Evolutionary conservation across 2,113 vertebrate genomes (phyloP).

Genomic region (Mustela nigripes): DNA sequence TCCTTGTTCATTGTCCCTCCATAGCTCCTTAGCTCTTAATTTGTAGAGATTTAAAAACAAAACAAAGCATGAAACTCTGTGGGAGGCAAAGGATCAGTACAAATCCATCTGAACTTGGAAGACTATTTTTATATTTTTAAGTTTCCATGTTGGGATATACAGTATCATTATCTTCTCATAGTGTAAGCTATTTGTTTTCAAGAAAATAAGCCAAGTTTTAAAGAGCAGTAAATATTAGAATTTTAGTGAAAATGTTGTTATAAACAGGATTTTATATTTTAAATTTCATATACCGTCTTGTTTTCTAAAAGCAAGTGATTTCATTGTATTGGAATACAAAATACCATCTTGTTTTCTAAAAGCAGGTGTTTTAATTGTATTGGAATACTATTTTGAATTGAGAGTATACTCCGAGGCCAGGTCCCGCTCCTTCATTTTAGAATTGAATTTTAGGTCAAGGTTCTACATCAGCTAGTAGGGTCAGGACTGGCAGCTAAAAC

Average conservation of each 20-base stretch:
- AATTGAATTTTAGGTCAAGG: not conserved
- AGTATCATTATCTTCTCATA: slow-evolving; percentile 52
- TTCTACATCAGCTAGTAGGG: not conserved
- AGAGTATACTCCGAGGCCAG: not conserved
- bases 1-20: not conserved
- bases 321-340: not conserved
- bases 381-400: not conserved
- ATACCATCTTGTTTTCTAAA: not conserved
- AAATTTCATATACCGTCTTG: not conserved
- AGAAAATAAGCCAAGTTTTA: slow-evolving; percentile 15
- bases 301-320: not conserved
- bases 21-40: not conserved
- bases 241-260: not conserved
- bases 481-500: not conserved
- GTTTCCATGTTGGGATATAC: not conserved
- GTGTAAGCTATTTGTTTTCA: slow-evolving; percentile 10
- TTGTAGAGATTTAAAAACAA: not conserved
- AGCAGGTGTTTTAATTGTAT: not conserved
- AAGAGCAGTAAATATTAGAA: not conserved
- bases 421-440: not conserved
- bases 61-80: not conserved
- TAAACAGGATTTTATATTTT: not conserved
- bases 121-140: not conserved
- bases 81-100: not conserved
- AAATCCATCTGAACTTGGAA: slow-evolving; percentile 26